A percentile compares a stretch with the other conserved stretches of the same genome.
phyloP scores from a whole-genome alignment of 2,888 invertebrate genomes.

The Sussaba pulchella region DNA sequence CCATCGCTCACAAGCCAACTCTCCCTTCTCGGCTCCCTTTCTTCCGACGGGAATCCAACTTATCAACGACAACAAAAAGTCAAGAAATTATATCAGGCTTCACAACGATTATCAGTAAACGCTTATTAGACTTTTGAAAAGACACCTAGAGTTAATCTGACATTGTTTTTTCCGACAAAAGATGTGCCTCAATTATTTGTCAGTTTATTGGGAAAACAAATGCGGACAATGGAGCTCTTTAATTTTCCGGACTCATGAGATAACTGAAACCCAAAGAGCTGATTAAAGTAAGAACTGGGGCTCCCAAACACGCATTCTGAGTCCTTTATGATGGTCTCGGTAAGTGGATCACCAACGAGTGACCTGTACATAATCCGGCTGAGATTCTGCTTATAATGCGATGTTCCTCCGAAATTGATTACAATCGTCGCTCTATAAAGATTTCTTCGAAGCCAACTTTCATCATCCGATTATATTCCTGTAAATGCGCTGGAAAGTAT shows the following conservation, averaged over 20 bases:
- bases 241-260: background rate
- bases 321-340: background rate
- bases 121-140: background rate
- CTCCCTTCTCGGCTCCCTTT: background rate
- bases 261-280: background rate
- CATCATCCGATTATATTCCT: background rate
- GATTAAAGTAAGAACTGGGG: background rate
- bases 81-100: slow-evolving; percentile 21
- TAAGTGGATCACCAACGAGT: background rate
- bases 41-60: slow-evolving; percentile 60
- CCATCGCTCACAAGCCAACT: slow-evolving; percentile 18
- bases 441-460: slow-evolving; percentile 2
- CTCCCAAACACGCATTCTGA: background rate
- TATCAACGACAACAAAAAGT: slow-evolving; percentile 50
- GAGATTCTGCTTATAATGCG: background rate
- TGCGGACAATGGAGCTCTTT: background rate
- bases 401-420: background rate
- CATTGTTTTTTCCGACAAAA: background rate
- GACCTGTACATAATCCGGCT: background rate
- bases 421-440: too few species aligned
- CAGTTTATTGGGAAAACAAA: background rate
- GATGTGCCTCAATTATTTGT: background rate
- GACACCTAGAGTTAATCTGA: background rate
- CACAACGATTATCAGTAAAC: slow-evolving; percentile 21
- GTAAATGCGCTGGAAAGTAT: background rate